Conservation (phyloP, 2,797 vertebrate genomes). For the Sebastes diploproa region DNA sequence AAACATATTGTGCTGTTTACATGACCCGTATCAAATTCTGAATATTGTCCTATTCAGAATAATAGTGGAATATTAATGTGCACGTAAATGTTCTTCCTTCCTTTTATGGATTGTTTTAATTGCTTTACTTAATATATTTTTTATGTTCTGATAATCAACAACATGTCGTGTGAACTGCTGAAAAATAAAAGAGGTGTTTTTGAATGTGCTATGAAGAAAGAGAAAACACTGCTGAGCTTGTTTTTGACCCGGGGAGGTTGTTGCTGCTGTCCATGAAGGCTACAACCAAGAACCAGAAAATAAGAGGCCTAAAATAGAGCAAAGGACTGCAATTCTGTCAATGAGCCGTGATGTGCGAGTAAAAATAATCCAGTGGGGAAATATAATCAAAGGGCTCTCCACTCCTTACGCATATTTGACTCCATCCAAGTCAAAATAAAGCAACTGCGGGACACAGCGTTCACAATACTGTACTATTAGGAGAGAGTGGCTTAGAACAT, state of each 20-base stretch:
- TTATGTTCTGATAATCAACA: not conserved
- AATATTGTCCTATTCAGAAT: no score
- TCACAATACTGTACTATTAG: not conserved
- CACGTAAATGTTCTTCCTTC: no score
- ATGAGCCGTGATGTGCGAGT: constrained; percentile 66
- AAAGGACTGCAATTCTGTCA: constrained; percentile 68
- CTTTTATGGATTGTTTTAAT: no score
- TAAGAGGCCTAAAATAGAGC: constrained; percentile 65
- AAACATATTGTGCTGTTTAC: no score
- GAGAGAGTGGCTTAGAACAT: not conserved
- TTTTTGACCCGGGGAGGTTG: constrained; percentile 20
- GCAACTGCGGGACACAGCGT: not conserved
- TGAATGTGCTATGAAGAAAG: not conserved
- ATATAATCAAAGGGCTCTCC: constrained; percentile 60
- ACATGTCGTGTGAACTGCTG: not conserved
- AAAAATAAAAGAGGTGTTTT: not conserved
- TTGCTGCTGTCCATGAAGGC: constrained; percentile 18
- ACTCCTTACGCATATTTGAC: constrained; percentile 34
- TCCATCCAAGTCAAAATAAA: constrained; percentile 46
- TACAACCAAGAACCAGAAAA: constrained; percentile 56
- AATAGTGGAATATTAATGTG: no score
- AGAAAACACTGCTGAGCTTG: not conserved
- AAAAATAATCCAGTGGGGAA: constrained; percentile 72
- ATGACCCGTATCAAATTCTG: no score
- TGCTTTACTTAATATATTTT: no score